A percentile compares a stretch with the other conserved stretches of the same genome.
phyloP scores from a whole-genome alignment of 1,140 invertebrate species.

The Lepidurus arcticus region DNA sequence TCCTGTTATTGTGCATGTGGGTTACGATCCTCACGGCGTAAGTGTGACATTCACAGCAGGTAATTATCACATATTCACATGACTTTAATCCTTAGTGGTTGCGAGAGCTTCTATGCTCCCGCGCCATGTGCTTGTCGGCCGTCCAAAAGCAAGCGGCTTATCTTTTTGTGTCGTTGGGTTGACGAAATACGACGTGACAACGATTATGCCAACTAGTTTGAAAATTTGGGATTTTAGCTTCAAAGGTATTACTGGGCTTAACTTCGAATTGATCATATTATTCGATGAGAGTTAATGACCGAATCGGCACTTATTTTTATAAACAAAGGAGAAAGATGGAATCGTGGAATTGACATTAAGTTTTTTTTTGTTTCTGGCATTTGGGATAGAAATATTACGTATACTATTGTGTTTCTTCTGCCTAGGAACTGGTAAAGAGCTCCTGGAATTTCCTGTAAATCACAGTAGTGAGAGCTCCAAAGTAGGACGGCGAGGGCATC shows the following conservation, averaged over 20 bases:
- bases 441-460: constrained; percentile 62
- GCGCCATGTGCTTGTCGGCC: constrained; percentile 5
- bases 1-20: constrained; percentile 60
- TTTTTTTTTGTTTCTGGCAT: constrained; percentile 30
- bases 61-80: constrained; percentile 41
- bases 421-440: constrained; percentile 34
- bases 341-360: neutral
- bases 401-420: neutral
- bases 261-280: too few relatives aligned
- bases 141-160: constrained; percentile 17
- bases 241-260: too few relatives aligned
- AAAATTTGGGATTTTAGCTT: too few relatives aligned
- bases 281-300: too few relatives aligned
- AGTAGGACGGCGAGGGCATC: constrained; percentile 58
- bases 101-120: constrained; percentile 25
- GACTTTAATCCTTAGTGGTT: constrained; percentile 28
- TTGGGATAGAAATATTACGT: neutral
- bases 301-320: too few relatives aligned
- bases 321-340: too few relatives aligned
- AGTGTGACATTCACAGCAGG: constrained; percentile 60
- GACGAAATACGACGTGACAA: neutral
- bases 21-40: constrained; percentile 69
- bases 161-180: neutral
- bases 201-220: too few relatives aligned
- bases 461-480: constrained; percentile 61